Conservation (phyloP, 2,113 vertebrate species). For the Cichladusa arquata region DNA sequence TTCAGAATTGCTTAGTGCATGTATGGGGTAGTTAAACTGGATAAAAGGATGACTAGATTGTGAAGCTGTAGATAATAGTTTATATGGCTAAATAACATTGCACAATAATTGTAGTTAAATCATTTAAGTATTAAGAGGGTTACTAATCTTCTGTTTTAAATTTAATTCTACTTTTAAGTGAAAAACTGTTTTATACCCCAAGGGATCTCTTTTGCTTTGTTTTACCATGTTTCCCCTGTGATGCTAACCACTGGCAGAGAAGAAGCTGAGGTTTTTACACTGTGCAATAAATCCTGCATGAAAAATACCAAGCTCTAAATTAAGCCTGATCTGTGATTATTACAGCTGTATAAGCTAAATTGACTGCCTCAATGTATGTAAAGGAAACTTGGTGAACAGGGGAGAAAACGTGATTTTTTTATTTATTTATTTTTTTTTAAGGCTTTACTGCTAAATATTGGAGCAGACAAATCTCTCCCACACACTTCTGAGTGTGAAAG, state of each 20-base stretch:
- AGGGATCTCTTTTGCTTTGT: neutral
- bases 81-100: neutral
- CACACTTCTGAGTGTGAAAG: neutral
- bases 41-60: neutral
- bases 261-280: neutral
- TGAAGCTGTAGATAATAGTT: neutral
- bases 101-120: neutral
- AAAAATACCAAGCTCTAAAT: neutral
- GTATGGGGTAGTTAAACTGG: neutral
- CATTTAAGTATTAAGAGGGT: neutral
- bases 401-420: neutral
- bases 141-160: neutral
- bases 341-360: neutral
- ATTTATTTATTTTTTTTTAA: neutral
- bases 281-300: neutral
- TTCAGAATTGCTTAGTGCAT: neutral
- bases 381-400: neutral
- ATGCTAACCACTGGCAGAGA: neutral
- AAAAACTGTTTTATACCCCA: neutral
- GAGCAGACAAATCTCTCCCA: neutral
- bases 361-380: neutral
- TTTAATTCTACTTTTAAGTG: neutral
- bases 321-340: neutral
- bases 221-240: neutral
- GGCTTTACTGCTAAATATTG: conserved; percentile 64